Base-by-base conservation (phyloP, 2,888 invertebrate genomes). In the Acanthosepion esculentum region DNA sequence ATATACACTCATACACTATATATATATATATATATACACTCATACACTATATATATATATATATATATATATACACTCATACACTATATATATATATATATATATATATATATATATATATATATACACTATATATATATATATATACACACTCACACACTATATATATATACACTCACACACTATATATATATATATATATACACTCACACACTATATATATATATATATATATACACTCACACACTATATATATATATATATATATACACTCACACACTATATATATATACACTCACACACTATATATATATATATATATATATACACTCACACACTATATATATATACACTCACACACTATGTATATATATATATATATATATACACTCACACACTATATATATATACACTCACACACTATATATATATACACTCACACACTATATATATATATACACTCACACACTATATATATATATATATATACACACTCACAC, bases 101-200 rank as follows among this genome's bases (percentile, higher is more conserved):
- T 91, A 91, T 91, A 91, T 91, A 91, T 91, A 91, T 20, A 91
- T 91, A 91, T 91, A 91, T 91, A 91, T 91, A 91, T 91, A 91
- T 33, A 6, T 20, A 91, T 91, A 91, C 6, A 6, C 6, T 91
- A 6, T 91, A 91, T 91, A 91, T 33, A 91, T 91, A 91, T 91
- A 91, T 91, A 91, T 20, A 91, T 91, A 91, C n/a, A n/a, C n/a
- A n/a, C n/a, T n/a, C n/a, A n/a, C n/a, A n/a, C n/a, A n/a, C n/a
- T 91, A 91, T 91, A 91, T 91, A 91, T 33, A 6, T 91, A 6
- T 91, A 6, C 6, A 6, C 6, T 6, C 5, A 91, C 5, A 91
- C n/a, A n/a, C n/a, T 91, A 91, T 91, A 91, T 33, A 91, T 91
- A 91, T 91, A 91, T 91, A 91, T 91, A 91, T 91, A 91, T 91